Evolutionary conservation across 2,888 invertebrate species (phyloP), one percentile per base, ranked within the genome.

Genomic region (Synergus umbraculus): DNA sequence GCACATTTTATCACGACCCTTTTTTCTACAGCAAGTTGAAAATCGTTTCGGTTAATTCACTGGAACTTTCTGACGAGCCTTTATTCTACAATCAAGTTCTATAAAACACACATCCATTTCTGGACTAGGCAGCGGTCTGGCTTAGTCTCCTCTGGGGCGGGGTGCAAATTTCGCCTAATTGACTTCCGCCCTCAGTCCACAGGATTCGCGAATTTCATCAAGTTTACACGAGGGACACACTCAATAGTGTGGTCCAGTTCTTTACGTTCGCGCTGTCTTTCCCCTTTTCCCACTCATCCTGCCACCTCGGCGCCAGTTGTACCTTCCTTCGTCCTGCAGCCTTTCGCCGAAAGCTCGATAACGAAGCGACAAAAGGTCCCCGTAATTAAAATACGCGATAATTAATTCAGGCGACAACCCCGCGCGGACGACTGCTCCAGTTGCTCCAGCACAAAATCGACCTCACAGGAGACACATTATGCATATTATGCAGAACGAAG

Each of bases 401-500:
- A 63, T 63, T 63, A 63, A 63, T 63, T 63, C 63, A 63, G 29
- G 63, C 29, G 63, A 29, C 63, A 29, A 22, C 12, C 63, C 29
- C 63, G 58, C 63, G 63, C 18, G 29, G 29, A 22, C 63, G 63
- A 7, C 63, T 29, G 29, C 63, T 63, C 12, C 7, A 63, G 29
- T 63, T 29, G 18, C 63, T 22, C 29, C 63, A 29, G 63, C 29
- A 63, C 29, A 29, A 63, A 63, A 63, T 63, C 63, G 13, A 63
- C 63, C 29, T 63, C 29, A 5, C 63, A 63, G 13, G 63, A 63
- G 63, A 63, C 22, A 79, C 73, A 79, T 77, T 79, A 79, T 77
- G 79, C 77, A 79, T 79, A 77, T 77, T 79, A 79, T 73, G 41
- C 77, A 77, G 69, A 54, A 66, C 66, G 77, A 65, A 73, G 63